Base-by-base conservation (phyloP, 2,888 invertebrate species). In the Zhuqinia jingwanae region DNA sequence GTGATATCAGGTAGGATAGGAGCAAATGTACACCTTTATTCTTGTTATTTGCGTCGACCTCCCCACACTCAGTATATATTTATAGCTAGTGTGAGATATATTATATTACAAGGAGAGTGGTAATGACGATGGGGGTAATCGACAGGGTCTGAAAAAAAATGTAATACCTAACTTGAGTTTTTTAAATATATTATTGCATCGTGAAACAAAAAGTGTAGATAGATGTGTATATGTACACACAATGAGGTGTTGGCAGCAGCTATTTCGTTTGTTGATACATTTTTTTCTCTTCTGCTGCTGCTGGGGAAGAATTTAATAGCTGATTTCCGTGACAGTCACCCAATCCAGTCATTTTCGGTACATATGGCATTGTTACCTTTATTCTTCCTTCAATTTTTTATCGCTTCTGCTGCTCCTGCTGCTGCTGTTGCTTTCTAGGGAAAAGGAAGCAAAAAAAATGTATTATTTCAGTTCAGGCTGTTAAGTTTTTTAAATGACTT, bases 291-390 rank as follows among this genome's bases (percentile, higher is more conserved):
- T 36, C 36, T 65, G 78, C 73, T 81, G 77, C 36, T 65, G 78
- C 73, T 81, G 77, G 87, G 82, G 82, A 77, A 78, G 73, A 82
- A 87, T 87, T 87, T 87, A 87, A 87, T 87, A 87, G 87, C 82
- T 70, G 82, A 87, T 87, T 87, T 87, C 87, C 87, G 87, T 87
- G 87, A 87, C 87, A 87, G 87, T 82, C 87, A 87, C 87, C 87
- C 82, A 87, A 82, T 87, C 87, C 82, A 87, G 65, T 76, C 65
- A 77, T 76, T 86, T 73, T 60, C 42, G 60, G 63, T 82, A 53
- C 87, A 82, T 87, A 87, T 87, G 87, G 81, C 87, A 87, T 27
- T 87, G 17, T 73, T 80, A 65, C 58, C 17, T 73, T 73, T 27
- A 65, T 75, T n/a, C 45, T 78, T 75, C 30, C n/a, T 83, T 36